Conservation (phyloP, 2,797 vertebrate species). For the Cuniculus paca region DNA sequence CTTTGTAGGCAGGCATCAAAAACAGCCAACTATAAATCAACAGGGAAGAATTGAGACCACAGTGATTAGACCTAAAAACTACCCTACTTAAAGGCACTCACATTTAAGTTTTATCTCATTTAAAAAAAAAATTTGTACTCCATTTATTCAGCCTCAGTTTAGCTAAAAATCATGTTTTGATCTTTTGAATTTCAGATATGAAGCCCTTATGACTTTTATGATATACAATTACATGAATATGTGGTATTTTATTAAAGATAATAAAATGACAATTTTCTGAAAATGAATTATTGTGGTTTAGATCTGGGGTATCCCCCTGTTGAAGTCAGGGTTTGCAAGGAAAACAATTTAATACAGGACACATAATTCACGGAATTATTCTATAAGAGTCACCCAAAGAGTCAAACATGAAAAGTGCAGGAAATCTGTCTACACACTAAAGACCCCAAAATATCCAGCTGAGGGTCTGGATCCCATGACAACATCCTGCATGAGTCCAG, state of each 20-base stretch:
- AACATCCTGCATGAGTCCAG: too few relatives aligned
- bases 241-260: background rate
- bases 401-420: too few relatives aligned
- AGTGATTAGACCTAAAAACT: background rate
- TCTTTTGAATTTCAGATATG: constrained; percentile 8
- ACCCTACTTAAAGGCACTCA: background rate
- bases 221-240: background rate
- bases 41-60: background rate
- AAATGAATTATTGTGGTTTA: background rate
- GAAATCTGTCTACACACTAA: too few relatives aligned
- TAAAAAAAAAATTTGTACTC: background rate
- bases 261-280: constrained; percentile 22
- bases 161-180: background rate
- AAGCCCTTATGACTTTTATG: background rate
- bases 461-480: too few relatives aligned
- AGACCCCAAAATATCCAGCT: too few relatives aligned
- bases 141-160: background rate
- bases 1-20: background rate
- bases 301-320: background rate
- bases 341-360: too few relatives aligned
- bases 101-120: background rate
- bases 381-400: too few relatives aligned
- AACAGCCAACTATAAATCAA: background rate
- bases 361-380: too few relatives aligned
- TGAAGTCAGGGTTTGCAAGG: too few relatives aligned